Percentiles rank a stretch among this genome's conserved stretches.
phyloP scores from a whole-genome alignment of 2,113 vertebrate genomes.

The Pachycephala philippinensis region DNA sequence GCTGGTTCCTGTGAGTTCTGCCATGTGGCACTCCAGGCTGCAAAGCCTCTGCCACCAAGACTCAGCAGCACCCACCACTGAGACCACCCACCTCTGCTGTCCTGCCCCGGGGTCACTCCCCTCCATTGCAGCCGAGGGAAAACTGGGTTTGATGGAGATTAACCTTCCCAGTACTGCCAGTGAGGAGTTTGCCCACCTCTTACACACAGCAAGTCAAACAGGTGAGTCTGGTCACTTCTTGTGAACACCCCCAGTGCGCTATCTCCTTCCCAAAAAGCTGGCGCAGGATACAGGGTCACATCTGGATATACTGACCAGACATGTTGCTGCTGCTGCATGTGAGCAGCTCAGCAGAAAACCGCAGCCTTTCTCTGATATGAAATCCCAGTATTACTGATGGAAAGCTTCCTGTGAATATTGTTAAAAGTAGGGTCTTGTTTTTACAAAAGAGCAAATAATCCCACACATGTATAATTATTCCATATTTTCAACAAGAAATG shows the following conservation, averaged over 20 bases:
- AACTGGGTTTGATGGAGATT: background rate
- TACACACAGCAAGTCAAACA: background rate
- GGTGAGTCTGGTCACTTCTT: background rate
- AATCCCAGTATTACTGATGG: background rate
- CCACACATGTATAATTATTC: background rate
- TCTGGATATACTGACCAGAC: background rate
- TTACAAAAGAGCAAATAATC: background rate
- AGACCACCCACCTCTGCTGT: background rate
- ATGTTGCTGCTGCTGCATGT: fast-evolving
- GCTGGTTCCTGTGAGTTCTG: fast-evolving
- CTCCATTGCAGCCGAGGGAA: background rate
- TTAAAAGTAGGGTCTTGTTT: background rate
- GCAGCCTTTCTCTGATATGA: background rate
- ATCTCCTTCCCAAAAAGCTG: background rate
- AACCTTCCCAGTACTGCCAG: background rate
- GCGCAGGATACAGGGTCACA: background rate
- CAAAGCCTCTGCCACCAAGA: background rate
- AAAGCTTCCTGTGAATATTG: background rate
- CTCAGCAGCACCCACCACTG: background rate
- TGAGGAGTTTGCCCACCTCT: background rate
- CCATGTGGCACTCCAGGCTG: fast-evolving
- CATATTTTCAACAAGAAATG: background rate
- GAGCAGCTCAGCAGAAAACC: background rate
- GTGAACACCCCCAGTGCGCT: background rate
- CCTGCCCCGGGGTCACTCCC: fast-evolving